These are phyloP conservation scores for Bubo bubo DNA, from an alignment of 2,113 vertebrate species.

Conservation along the genomic window DNA sequence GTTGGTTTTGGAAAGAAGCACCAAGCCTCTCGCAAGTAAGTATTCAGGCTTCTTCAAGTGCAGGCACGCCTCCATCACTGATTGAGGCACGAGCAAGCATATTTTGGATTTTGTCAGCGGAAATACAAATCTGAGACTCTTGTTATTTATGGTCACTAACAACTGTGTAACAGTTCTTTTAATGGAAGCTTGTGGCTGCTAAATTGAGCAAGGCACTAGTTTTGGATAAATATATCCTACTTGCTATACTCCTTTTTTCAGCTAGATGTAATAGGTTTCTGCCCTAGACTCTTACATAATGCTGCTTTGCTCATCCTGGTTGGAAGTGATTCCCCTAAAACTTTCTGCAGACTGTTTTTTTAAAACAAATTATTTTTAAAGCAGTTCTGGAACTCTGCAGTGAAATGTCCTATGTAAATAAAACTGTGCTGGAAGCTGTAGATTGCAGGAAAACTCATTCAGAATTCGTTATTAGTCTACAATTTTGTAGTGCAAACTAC, in stretches of 20 bases:
- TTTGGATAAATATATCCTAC: conserved; percentile 11
- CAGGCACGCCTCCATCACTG: background rate
- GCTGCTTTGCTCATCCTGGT: background rate
- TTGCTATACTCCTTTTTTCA: background rate
- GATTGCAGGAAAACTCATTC: background rate
- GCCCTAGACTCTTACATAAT: background rate
- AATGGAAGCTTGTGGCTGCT: background rate
- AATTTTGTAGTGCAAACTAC: background rate
- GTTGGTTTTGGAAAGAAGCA: background rate
- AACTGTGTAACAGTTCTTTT: background rate
- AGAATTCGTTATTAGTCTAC: background rate
- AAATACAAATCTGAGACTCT: background rate
- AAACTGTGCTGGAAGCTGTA: background rate
- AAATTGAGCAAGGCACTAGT: background rate
- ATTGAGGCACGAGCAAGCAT: background rate
- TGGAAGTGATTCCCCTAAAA: background rate
- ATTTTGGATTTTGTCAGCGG: background rate
- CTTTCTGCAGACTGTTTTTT: background rate
- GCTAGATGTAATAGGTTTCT: background rate
- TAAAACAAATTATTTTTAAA: background rate
- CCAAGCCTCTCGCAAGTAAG: background rate
- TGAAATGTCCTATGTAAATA: background rate
- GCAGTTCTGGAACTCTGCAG: background rate
- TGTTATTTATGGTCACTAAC: background rate
- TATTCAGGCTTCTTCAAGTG: background rate